Base-by-base conservation (phyloP, 2,888 invertebrate genomes). In the Parnassius glacialis region DNA sequence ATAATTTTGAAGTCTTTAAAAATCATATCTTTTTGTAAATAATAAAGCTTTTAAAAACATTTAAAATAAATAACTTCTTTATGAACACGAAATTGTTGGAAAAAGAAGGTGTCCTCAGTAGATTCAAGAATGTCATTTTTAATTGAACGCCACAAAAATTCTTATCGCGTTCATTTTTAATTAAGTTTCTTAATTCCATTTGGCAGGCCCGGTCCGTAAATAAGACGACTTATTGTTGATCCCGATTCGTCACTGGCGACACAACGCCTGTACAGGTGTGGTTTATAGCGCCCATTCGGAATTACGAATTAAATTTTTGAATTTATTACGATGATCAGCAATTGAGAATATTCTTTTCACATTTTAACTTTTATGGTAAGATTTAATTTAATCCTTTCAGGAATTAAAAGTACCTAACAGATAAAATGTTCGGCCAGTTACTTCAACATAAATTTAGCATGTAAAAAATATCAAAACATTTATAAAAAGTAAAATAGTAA, bases 221-320 rank as follows among this genome's bases (percentile, higher is more conserved):
- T 68, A 69, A 64, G 61, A 61, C 44, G 59, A 45, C 64, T 66
- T 61, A 66, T 67, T 64, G 61, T 66, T 65, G 59, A 69, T 67
- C 66, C 61, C 42, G 55, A 62, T 63, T 61, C 43, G 53, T 56
- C 57, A 53, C 53, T 9, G 45, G 43, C 60, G 41, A 62, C 42
- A 59, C 58, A 54, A 20, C 34, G 34, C 16, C 43, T 10, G 57
- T 48, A 68, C 72, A 71, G 71, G 71, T 70, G 71, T 59, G 59
- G 59, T 67, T 73, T 72, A 73, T 63, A 66, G 65, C 56, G 56
- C 52, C 34, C 59, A 34, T 54, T 60, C 50, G 47, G 62, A 70
- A 73, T 70, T 71, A 68, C 57, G 62, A 56, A 69, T 68, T 70
- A 66, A 68, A 70, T 71, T 70, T 73, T 69, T 63, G 68, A 60